Conservation (phyloP, 2,113 vertebrate species). For the Psilopogon haemacephalus region DNA sequence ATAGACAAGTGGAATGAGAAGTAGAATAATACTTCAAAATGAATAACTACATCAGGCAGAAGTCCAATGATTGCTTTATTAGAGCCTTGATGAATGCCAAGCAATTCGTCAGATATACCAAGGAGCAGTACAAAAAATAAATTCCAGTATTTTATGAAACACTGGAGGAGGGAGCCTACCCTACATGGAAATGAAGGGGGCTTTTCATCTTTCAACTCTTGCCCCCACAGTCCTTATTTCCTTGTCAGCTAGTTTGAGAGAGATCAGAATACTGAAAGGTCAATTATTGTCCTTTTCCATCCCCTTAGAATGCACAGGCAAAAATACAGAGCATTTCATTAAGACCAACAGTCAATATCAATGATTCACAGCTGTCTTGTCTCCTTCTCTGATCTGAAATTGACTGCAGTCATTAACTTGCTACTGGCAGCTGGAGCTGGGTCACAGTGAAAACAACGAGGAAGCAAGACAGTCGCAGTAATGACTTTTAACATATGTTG, state of each 20-base stretch:
- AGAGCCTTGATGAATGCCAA: not conserved
- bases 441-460: not conserved
- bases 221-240: not conserved
- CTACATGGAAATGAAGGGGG: not conserved
- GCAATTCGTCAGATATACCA: not conserved
- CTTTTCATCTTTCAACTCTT: not conserved
- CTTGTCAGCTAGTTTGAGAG: not conserved
- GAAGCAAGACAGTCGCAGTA: not conserved
- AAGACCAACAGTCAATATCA: not conserved
- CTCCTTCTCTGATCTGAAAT: not conserved
- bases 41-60: slow-evolving; percentile 47
- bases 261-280: not conserved
- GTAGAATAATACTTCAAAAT: slow-evolving; percentile 61
- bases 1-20: slow-evolving; percentile 43
- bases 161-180: not conserved
- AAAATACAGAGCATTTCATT: not conserved
- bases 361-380: not conserved
- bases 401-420: not conserved
- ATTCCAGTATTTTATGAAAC: slow-evolving; percentile 1
- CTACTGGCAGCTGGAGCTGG: slow-evolving; percentile 6
- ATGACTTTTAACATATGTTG: not conserved
- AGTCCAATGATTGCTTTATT: slow-evolving; percentile 61
- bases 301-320: not conserved
- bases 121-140: not conserved
- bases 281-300: not conserved